These are phyloP conservation scores for Austrolebias charrua DNA, from an alignment of 2,797 vertebrate species.

Conservation along the genomic window DNA sequence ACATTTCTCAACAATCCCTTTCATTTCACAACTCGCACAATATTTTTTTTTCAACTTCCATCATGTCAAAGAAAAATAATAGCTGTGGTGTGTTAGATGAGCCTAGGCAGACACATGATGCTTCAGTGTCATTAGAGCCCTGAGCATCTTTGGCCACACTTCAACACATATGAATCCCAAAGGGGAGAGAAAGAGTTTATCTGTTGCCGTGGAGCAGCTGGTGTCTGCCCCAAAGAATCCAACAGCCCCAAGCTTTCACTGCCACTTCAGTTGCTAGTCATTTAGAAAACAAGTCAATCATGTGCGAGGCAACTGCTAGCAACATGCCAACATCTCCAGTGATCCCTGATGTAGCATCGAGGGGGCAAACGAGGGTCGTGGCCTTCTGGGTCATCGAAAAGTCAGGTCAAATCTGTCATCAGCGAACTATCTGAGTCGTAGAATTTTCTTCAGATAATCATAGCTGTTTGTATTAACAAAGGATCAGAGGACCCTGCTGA, in stretches of 20 bases:
- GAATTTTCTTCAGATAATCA: conserved; percentile 48
- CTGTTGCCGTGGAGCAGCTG: conserved; percentile 70
- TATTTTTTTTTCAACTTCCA: conserved; percentile 41
- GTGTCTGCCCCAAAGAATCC: conserved; percentile 65
- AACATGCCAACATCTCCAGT: conserved; percentile 50
- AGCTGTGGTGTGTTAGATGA: conserved; percentile 27
- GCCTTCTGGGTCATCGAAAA: conserved; percentile 60
- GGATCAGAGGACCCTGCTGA: conserved; percentile 17
- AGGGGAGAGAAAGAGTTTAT: conserved; percentile 62
- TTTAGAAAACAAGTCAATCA: conserved; percentile 81
- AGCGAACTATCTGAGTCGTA: conserved; percentile 56
- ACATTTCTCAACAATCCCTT: conserved; percentile 25
- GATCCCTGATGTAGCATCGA: conserved; percentile 48
- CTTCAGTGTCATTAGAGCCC: conserved; percentile 61
- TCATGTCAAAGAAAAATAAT: conserved; percentile 48
- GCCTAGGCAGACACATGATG: conserved; percentile 54
- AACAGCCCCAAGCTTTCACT: conserved; percentile 55
- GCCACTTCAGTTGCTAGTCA: conserved; percentile 67
- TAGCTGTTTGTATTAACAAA: conserved; percentile 36
- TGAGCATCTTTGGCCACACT: conserved; percentile 59
- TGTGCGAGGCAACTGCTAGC: conserved; percentile 65
- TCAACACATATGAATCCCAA: conserved; percentile 55
- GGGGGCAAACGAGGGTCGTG: conserved; percentile 47
- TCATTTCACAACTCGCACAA: conserved; percentile 25
- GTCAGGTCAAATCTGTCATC: conserved; percentile 70